Conservation (phyloP, 1,140 invertebrate species). For the Aricia agestis region DNA sequence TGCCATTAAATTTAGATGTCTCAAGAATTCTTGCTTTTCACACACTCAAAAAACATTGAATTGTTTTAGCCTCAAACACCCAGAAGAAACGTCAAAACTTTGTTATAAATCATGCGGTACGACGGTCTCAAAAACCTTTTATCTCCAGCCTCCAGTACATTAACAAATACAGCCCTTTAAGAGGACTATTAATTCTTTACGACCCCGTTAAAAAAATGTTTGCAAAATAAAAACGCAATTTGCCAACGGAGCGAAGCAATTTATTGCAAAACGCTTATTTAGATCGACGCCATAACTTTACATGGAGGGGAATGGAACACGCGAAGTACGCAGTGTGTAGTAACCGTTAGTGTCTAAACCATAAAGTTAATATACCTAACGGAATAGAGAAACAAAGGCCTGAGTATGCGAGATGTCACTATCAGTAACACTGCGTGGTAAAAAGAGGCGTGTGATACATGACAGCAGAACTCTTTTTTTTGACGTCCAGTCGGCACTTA, state of each 20-base stretch:
- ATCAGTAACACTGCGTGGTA: too few species aligned
- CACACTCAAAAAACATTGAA: too few species aligned
- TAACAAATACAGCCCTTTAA: background rate
- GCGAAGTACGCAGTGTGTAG: too few species aligned
- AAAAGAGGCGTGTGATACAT: too few species aligned
- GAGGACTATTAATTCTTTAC: background rate
- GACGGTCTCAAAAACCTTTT: background rate
- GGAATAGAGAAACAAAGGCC: too few species aligned
- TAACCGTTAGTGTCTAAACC: too few species aligned
- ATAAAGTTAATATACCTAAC: too few species aligned
- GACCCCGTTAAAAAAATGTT: background rate
- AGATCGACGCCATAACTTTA: background rate
- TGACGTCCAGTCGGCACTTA: too few species aligned
- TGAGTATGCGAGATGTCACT: too few species aligned
- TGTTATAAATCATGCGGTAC: background rate
- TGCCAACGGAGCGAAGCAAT: background rate
- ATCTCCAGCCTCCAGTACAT: background rate
- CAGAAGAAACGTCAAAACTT: background rate
- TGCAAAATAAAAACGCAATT: conserved; percentile 3
- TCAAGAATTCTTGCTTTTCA: too few species aligned
- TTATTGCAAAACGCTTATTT: background rate
- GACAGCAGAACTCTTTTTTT: too few species aligned
- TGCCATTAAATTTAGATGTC: too few species aligned
- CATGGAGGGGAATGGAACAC: background rate
- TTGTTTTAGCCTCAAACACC: background rate